Evolutionary conservation across 2,797 vertebrate genomes (phyloP).

Genomic region (Phalloptychus januarius): DNA sequence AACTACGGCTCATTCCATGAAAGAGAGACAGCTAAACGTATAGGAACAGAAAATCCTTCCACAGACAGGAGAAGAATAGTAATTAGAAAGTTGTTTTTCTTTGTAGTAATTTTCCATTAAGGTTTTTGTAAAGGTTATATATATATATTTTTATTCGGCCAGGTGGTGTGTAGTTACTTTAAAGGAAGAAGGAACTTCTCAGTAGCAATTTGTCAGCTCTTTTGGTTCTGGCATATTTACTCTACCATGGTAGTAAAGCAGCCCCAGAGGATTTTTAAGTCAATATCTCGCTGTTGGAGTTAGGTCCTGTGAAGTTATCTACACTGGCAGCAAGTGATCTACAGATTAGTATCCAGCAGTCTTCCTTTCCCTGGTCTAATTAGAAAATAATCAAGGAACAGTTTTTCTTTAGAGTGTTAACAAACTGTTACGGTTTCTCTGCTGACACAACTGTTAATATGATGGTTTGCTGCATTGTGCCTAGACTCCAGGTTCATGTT

Average conservation of each 20-base stretch:
- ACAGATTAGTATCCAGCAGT: slow-evolving; percentile 44
- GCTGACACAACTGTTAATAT: slow-evolving; percentile 53
- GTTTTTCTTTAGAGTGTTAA: slow-evolving; percentile 66
- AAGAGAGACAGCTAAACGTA: neutral
- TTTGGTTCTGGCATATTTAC: slow-evolving; percentile 60
- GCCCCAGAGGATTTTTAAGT: slow-evolving; percentile 51
- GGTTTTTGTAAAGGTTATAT: neutral
- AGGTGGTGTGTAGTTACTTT: slow-evolving; percentile 34
- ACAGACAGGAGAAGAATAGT: neutral
- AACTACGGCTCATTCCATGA: neutral
- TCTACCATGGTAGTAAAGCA: slow-evolving; percentile 36
- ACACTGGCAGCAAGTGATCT: slow-evolving; percentile 62
- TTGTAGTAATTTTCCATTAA: neutral
- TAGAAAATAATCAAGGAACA: slow-evolving; percentile 69
- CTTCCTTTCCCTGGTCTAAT: slow-evolving; percentile 55
- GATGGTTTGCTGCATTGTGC: slow-evolving; percentile 33
- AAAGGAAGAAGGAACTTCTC: slow-evolving; percentile 45
- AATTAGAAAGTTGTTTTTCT: neutral
- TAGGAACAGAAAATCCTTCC: neutral
- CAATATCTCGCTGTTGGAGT: slow-evolving; percentile 54
- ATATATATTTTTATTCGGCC: neutral
- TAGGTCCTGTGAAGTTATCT: slow-evolving; percentile 53
- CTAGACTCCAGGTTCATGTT: slow-evolving; percentile 52
- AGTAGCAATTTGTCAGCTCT: slow-evolving; percentile 55
- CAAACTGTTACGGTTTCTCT: slow-evolving; percentile 46